phyloP scores from a whole-genome alignment of 2,888 invertebrate species.

The Aproaerema taeniolella region DNA sequence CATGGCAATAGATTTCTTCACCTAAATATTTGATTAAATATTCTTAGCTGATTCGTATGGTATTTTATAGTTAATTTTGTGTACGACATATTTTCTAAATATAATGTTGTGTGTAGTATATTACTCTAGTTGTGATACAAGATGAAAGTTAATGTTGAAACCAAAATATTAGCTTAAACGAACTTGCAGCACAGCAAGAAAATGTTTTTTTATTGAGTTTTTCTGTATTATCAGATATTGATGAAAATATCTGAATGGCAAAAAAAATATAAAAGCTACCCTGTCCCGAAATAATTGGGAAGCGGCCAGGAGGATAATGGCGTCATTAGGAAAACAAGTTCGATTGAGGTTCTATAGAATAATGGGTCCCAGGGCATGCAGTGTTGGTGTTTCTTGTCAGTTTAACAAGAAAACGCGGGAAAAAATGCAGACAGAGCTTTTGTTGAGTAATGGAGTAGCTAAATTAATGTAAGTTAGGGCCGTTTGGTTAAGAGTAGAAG shows the following conservation, averaged over 20 bases:
- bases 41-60: too few species aligned
- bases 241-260: constrained; percentile 9
- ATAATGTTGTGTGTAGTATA: too few species aligned
- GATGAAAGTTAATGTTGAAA: too few species aligned
- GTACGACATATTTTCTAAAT: too few species aligned
- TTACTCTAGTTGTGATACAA: too few species aligned
- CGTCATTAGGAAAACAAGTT: constrained; percentile 14
- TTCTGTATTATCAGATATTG: too few species aligned
- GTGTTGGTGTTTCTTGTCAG: constrained; percentile 3
- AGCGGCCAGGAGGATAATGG: constrained; percentile 12
- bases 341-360: constrained; percentile 11
- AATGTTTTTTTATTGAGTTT: too few species aligned
- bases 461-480: constrained; percentile 21
- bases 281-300: constrained; percentile 11
- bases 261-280: constrained; percentile 7
- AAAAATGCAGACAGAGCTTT: constrained; percentile 5
- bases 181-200: too few species aligned
- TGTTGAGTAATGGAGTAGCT: constrained; percentile 19
- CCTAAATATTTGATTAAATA: too few species aligned
- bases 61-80: too few species aligned
- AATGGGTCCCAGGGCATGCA: constrained; percentile 10
- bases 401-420: neutral
- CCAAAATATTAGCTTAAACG: too few species aligned
- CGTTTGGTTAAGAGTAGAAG: constrained; percentile 43
- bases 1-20: too few species aligned